Evolutionary conservation across 2,797 vertebrate species (phyloP).

Genomic region (Peromyscus aztecus): DNA sequence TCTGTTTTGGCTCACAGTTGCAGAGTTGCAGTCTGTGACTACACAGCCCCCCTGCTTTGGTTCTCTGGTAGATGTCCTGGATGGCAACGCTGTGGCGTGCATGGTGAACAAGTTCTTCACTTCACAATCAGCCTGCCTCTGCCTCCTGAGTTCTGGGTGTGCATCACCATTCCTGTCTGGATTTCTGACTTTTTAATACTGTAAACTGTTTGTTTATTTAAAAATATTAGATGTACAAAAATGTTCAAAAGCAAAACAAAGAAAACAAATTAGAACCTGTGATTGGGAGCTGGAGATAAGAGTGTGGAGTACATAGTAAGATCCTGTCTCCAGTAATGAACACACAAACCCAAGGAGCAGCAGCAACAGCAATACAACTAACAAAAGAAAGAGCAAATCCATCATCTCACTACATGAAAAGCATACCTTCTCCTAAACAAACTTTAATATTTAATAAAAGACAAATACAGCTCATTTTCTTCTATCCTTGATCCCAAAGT

Average conservation of each 20-base stretch:
- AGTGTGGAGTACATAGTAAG: background rate
- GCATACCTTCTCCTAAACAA: background rate
- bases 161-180: background rate
- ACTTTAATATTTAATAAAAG: background rate
- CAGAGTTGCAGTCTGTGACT: background rate
- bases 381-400: background rate
- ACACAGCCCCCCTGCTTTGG: background rate
- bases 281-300: background rate
- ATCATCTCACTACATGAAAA: background rate
- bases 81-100: background rate
- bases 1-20: background rate
- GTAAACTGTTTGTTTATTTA: background rate
- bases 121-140: background rate
- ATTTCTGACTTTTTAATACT: conserved; percentile 20
- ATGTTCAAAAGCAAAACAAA: background rate
- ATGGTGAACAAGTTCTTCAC: background rate
- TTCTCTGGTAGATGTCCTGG: background rate
- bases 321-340: background rate
- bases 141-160: background rate
- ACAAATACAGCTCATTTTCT: background rate
- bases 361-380: background rate
- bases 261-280: background rate
- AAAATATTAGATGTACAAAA: background rate
- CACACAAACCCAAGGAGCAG: too few relatives aligned
- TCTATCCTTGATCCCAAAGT: background rate